Percentiles rank a stretch among this genome's conserved stretches.
Evolutionary conservation across 2,888 invertebrate genomes (phyloP).

Genomic region (Dioctria linearis): DNA sequence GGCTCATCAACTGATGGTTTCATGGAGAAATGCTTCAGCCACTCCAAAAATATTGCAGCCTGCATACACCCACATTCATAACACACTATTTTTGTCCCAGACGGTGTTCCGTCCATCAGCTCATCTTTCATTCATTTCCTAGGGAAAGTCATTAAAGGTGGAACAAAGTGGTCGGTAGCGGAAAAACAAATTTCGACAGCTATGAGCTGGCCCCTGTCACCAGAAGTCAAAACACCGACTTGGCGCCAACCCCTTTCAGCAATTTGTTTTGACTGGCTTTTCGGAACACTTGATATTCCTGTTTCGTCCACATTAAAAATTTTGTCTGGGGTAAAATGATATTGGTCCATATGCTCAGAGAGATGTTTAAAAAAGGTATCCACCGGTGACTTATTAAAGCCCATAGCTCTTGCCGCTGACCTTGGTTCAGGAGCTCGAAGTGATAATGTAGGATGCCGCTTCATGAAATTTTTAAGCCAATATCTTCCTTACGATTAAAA

Average conservation of each 20-base stretch:
- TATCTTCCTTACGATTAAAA: not conserved
- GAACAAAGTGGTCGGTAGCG: no score
- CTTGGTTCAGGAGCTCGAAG: not conserved
- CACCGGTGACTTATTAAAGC: not conserved
- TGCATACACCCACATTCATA: no score
- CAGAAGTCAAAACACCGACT: no score
- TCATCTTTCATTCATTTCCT: no score
- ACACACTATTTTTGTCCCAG: no score
- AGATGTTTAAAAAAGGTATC: not conserved
- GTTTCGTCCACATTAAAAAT: not conserved
- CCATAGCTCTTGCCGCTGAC: not conserved
- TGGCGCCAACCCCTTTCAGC: not conserved
- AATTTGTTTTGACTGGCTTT: not conserved
- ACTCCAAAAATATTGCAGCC: no score
- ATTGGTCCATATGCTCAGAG: not conserved
- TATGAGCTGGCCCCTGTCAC: no score
- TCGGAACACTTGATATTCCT: not conserved
- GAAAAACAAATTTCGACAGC: no score
- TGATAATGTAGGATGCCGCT: not conserved
- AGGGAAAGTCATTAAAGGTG: no score
- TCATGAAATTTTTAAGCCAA: not conserved
- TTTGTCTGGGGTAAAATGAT: not conserved
- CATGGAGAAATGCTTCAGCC: no score
- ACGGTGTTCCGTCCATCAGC: no score
- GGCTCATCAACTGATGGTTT: no score